Base-by-base conservation (phyloP, 92 coral and sea anemone genomes). In the Palythoa grandis region DNA sequence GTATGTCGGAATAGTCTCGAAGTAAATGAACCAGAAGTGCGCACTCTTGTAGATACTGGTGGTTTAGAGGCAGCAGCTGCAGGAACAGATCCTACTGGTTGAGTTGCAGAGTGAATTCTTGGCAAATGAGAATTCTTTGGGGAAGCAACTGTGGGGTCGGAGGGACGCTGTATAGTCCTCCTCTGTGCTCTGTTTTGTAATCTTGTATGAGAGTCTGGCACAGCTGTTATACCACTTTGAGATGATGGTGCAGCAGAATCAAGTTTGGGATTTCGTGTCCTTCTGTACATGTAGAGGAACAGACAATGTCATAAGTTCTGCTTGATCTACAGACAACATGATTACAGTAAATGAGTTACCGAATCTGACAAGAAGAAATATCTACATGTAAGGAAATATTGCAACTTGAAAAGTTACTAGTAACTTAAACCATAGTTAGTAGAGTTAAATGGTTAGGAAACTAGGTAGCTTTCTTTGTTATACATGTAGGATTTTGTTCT, bases 1-100 rank as follows among this genome's bases (percentile, higher is more conserved):
- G 70, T 52, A 70, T 56, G 86, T 29, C 56, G 72, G 52, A 70
- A 61, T 37, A 69, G 63, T 43, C 84, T 61, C 2, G 91, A 56
- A 50, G 88, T 79, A 37, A 82, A 85, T 14, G 91, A 43, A 52
- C 91, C 39, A 24, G 84, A 67, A 63, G 74, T 88, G 9, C 88
- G 76, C 25, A 88, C 84, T 39, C 91, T 88, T 52, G 74, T 84
- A 19, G 88, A 43, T 13, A 79, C 77, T 47, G 91, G 52, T 3
- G 88, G 88, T 37, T 92, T 91, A 72, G 93, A 83, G 48, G 88
- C 87, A 57, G 92, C 85, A 13, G 90, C 72, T n/a, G 96, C 58
- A 83, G 58, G 75, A 66, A 53, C 76, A 25, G 70, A 93, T 57
- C 56, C 94, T 82, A 83, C 91, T 58, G 78, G 87, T 86, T 70